These are phyloP conservation scores for Sphaerodactylus townsendi DNA, from an alignment of 2,113 vertebrate species.

Conservation along the genomic window DNA sequence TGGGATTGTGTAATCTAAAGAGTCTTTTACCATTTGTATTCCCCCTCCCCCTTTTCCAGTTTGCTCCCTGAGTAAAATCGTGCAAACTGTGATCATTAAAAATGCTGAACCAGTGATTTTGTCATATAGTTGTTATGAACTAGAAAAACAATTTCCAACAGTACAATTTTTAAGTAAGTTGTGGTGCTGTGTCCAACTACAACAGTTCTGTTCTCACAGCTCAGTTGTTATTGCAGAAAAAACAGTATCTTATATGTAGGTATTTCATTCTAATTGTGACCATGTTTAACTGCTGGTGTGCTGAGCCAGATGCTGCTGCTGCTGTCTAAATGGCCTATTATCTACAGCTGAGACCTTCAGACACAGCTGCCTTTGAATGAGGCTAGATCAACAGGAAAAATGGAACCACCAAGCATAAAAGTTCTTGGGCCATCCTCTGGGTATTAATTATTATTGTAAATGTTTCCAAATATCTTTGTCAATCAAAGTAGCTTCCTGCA, in stretches of 20 bases:
- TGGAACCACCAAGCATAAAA: slow-evolving; percentile 38
- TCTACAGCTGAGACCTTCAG: slow-evolving; percentile 37
- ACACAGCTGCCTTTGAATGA: slow-evolving; percentile 24
- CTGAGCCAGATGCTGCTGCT: slow-evolving; percentile 7
- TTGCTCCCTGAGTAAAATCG: slow-evolving; percentile 48
- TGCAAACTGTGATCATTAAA: slow-evolving; percentile 18
- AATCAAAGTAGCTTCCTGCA: slow-evolving; percentile 44
- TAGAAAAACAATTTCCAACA: slow-evolving; percentile 27
- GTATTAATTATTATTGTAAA: slow-evolving; percentile 49
- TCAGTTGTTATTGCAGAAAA: slow-evolving; percentile 34
- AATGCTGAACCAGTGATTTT: slow-evolving; percentile 17
- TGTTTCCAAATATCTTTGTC: slow-evolving; percentile 52
- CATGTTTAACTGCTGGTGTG: slow-evolving; percentile 31
- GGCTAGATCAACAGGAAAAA: slow-evolving; percentile 40
- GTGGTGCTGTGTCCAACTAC: slow-evolving; percentile 39
- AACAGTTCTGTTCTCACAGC: slow-evolving; percentile 21
- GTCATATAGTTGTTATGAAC: slow-evolving; percentile 8
- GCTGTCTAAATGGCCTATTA: slow-evolving; percentile 22
- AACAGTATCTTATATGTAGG: slow-evolving; percentile 23
- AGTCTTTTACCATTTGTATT: slow-evolving; percentile 23
- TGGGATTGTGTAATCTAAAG: slow-evolving; percentile 36
- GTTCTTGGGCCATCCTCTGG: slow-evolving; percentile 39
- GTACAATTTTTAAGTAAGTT: slow-evolving; percentile 37
- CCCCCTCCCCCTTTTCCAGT: background rate
- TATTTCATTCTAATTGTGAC: slow-evolving; percentile 35